Evolutionary conservation across 2,113 vertebrate species (phyloP).

Genomic region (Picathartes gymnocephalus): DNA sequence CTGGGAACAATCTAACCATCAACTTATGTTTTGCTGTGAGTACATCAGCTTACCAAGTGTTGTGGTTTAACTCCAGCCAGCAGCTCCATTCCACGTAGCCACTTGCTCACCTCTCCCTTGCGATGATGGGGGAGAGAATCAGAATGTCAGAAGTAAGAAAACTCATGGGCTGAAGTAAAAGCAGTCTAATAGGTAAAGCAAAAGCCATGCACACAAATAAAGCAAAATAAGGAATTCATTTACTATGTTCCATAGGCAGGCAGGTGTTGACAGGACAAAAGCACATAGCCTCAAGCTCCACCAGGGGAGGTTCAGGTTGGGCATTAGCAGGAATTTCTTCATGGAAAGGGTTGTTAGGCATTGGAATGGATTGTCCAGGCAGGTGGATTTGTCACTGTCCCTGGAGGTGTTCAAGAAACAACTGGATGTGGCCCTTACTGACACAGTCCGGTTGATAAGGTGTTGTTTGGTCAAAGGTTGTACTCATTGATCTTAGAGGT

Average conservation of each 20-base stretch:
- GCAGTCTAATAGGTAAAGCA: not conserved
- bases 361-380: not conserved
- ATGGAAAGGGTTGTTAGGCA: not conserved
- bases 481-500: rapidly evolving
- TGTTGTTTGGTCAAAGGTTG: not conserved
- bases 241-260: too few species aligned
- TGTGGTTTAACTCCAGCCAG: not conserved
- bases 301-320: not conserved
- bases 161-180: not conserved
- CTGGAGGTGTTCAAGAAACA: not conserved
- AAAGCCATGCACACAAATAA: not conserved
- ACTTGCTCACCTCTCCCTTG: rapidly evolving
- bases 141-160: not conserved
- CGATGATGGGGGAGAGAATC: not conserved
- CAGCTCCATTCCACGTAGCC: not conserved
- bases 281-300: not conserved
- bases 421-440: not conserved
- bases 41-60: not conserved
- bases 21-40: not conserved
- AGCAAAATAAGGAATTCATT: not conserved
- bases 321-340: not conserved
- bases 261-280: not conserved
- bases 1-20: not conserved
- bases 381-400: not conserved
- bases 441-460: not conserved